These are phyloP conservation scores for Grapholita molesta DNA, from an alignment of 1,140 invertebrate species.

Conservation along the genomic window DNA sequence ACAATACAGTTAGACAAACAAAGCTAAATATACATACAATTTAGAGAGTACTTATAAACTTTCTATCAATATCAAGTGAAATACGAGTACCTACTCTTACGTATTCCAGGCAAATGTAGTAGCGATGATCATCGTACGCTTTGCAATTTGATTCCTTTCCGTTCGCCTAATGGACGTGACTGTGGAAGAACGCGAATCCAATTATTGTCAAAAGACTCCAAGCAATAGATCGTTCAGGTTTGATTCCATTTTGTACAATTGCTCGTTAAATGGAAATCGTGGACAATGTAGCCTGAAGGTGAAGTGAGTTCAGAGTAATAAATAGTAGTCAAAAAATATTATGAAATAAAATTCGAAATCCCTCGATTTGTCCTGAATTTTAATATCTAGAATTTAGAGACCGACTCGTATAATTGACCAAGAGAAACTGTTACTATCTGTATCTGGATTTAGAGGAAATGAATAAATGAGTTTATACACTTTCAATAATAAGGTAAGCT, in stretches of 20 bases:
- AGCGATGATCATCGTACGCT: slow-evolving; percentile 1
- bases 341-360: no score
- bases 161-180: slow-evolving; percentile 8
- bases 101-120: not conserved
- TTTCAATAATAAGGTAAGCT: no score
- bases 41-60: not conserved
- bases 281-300: slow-evolving; percentile 7
- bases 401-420: no score
- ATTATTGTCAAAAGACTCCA: slow-evolving; percentile 17
- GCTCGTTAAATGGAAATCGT: slow-evolving; percentile 3
- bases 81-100: not conserved
- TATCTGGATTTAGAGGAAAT: no score
- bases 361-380: no score
- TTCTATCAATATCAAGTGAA: not conserved
- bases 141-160: slow-evolving; percentile 15
- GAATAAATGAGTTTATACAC: no score
- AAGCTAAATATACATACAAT: no score
- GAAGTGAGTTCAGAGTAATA: no score
- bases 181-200: slow-evolving; percentile 9
- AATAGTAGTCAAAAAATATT: no score
- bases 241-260: slow-evolving; percentile 5
- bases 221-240: slow-evolving; percentile 12
- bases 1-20: no score
- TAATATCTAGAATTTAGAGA: no score
- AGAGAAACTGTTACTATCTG: no score